phyloP scores from a whole-genome alignment of 2,888 invertebrate species.

The Eupithecia vulgata region DNA sequence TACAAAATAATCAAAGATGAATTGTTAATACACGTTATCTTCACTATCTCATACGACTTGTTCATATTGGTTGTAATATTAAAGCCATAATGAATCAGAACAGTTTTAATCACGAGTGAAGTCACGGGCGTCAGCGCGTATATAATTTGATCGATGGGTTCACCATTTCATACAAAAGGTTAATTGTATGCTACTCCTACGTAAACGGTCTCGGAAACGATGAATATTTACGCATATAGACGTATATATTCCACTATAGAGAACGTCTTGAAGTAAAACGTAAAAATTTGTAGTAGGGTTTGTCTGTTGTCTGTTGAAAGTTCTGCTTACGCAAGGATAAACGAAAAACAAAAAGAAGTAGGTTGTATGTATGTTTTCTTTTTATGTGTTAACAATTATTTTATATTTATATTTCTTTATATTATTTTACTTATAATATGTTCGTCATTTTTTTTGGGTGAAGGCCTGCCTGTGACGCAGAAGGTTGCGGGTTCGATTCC shows the following conservation, averaged over 20 bases:
- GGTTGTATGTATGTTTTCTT: too few relatives aligned
- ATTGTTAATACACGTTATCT: neutral
- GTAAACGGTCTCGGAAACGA: constrained; percentile 22
- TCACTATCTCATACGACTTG: neutral
- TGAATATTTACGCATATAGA: constrained; percentile 33
- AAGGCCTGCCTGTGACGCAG: too few relatives aligned
- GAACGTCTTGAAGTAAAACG: neutral
- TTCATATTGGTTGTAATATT: neutral
- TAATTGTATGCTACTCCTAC: constrained; percentile 47
- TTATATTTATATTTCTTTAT: too few relatives aligned
- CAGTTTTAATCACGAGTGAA: constrained; percentile 3
- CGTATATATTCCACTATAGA: neutral
- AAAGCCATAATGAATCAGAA: neutral
- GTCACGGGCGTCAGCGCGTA: neutral
- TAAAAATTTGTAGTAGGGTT: neutral
- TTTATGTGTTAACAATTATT: too few relatives aligned
- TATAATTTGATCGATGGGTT: constrained; percentile 35
- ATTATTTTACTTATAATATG: too few relatives aligned
- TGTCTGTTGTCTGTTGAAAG: neutral
- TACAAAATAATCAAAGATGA: neutral
- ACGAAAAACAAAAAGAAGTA: too few relatives aligned
- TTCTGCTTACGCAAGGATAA: neutral
- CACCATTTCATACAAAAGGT: constrained; percentile 31
- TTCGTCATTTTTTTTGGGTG: too few relatives aligned
- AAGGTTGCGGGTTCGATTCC: too few relatives aligned